Evolutionary conservation across 2,888 invertebrate genomes (phyloP).

Genomic region (Andrena bicolor): DNA sequence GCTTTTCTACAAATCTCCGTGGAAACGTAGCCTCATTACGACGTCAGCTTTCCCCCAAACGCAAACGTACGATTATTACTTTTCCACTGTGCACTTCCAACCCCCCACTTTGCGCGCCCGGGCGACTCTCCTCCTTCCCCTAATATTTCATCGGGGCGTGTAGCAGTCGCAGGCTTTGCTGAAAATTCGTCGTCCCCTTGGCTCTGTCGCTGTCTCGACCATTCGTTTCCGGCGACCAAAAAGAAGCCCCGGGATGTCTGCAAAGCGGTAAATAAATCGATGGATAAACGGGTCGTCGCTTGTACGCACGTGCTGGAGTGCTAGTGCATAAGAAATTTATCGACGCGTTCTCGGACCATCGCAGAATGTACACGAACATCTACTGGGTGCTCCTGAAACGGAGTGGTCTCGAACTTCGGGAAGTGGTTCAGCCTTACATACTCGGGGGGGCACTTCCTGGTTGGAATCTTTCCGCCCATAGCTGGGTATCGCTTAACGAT

Average conservation of each 20-base stretch:
- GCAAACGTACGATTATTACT: slow-evolving; percentile 40
- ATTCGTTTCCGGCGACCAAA: slow-evolving; percentile 42
- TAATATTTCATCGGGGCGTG: slow-evolving; percentile 41
- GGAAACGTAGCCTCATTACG: slow-evolving; percentile 24
- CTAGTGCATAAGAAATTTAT: slow-evolving; percentile 66
- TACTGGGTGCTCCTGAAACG: slow-evolving; percentile 37
- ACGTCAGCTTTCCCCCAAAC: slow-evolving; percentile 12
- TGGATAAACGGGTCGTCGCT: slow-evolving; percentile 57
- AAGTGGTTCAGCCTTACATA: neutral
- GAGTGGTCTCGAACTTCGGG: neutral
- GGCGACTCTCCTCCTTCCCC: neutral
- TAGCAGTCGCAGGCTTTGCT: slow-evolving; percentile 15
- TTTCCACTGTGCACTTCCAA: slow-evolving; percentile 1
- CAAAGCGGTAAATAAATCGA: slow-evolving; percentile 65
- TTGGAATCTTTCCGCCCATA: neutral
- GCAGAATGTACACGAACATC: slow-evolving; percentile 39
- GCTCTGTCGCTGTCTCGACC: slow-evolving; percentile 43
- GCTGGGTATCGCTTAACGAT: slow-evolving; percentile 2
- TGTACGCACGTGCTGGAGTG: slow-evolving; percentile 43
- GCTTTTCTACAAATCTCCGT: slow-evolving; percentile 23
- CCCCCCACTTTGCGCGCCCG: neutral
- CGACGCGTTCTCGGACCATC: slow-evolving; percentile 55
- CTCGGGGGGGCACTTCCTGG: neutral
- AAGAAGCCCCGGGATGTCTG: slow-evolving; percentile 46
- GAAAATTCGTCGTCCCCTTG: slow-evolving; percentile 39